Evolutionary conservation across 2,113 vertebrate genomes (phyloP).

Genomic region (Ailuropoda melanoleuca): DNA sequence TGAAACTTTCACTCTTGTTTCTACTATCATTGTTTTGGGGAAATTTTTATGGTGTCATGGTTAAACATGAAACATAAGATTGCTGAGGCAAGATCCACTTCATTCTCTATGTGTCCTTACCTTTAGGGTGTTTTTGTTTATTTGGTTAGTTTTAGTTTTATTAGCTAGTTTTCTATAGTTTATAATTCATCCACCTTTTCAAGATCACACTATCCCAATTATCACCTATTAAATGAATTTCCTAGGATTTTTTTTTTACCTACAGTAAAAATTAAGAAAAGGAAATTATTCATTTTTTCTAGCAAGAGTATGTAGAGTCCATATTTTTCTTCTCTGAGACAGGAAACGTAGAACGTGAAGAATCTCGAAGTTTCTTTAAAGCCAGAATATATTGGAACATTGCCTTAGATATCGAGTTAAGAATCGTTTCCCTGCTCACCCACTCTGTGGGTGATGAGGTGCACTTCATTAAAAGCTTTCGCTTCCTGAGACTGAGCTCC

Average conservation of each 20-base stretch:
- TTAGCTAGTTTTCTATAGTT: neutral
- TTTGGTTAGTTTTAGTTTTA: neutral
- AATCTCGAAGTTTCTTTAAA: neutral
- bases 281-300: neutral
- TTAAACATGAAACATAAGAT: slow-evolving; percentile 9
- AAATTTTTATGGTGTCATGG: neutral
- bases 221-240: slow-evolving; percentile 1
- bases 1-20: neutral
- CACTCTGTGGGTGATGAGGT: neutral
- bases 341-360: neutral
- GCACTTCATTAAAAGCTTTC: neutral
- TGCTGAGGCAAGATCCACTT: neutral
- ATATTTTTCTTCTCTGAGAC: neutral
- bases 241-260: neutral
- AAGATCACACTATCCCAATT: neutral
- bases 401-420: neutral
- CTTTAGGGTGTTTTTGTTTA: neutral
- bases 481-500: neutral
- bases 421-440: neutral
- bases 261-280: neutral
- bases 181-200: neutral
- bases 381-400: neutral
- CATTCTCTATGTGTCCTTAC: neutral
- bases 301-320: neutral
- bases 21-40: neutral